phyloP scores from a whole-genome alignment of 2,888 invertebrate species.

The Heliconius cydno region DNA sequence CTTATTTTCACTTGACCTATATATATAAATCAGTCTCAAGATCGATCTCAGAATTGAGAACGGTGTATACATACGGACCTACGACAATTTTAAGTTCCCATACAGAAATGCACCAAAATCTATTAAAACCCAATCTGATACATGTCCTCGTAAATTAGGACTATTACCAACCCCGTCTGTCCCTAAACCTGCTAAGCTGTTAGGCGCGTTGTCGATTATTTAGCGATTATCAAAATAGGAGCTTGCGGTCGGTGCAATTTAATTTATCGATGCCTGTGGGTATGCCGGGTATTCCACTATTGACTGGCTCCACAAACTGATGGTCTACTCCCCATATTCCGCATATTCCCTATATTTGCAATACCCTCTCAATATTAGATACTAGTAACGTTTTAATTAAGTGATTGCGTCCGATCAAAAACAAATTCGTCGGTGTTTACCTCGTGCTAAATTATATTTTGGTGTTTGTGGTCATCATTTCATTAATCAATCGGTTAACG shows the following conservation, averaged over 20 bases:
- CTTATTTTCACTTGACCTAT: too few species aligned
- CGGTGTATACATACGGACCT: too few species aligned
- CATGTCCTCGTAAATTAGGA: conserved; percentile 59
- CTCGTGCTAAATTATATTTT: conserved; percentile 43
- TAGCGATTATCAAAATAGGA: conserved; percentile 69
- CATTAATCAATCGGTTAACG: conserved; percentile 31
- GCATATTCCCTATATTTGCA: conserved; percentile 58
- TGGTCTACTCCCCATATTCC: conserved; percentile 33
- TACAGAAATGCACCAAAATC: conserved; percentile 17
- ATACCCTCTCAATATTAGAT: conserved; percentile 59
- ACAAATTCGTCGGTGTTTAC: conserved; percentile 44
- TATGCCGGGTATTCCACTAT: conserved; percentile 38
- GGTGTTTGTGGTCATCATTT: conserved; percentile 34
- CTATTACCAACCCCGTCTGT: conserved; percentile 54
- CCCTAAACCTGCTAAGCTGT: conserved; percentile 52
- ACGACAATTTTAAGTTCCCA: neutral
- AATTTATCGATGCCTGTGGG: conserved; percentile 63
- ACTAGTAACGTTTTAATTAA: conserved; percentile 61
- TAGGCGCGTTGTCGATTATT: conserved; percentile 65
- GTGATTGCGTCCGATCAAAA: conserved; percentile 47
- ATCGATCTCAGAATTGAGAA: too few species aligned
- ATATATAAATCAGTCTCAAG: too few species aligned
- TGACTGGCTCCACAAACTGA: conserved; percentile 39
- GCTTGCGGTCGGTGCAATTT: conserved; percentile 66
- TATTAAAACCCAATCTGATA: conserved; percentile 39